Base-by-base conservation (phyloP, 2,888 invertebrate species). In the Erebia ligea region DNA sequence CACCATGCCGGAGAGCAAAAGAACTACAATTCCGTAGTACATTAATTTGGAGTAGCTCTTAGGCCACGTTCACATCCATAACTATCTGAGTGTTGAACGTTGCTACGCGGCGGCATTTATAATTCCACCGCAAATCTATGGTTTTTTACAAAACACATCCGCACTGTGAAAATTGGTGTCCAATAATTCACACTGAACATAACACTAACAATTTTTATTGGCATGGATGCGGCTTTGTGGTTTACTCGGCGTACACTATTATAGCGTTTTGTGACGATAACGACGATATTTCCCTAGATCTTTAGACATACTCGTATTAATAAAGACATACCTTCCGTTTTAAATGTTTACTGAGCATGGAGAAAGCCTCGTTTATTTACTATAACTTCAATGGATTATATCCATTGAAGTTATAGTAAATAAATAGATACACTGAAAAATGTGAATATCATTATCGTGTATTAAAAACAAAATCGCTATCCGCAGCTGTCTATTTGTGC, bases 141-240 rank as follows among this genome's bases (percentile, higher is more conserved):
- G 0, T 50, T 50, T 50, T n/a, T 15, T 8, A 8, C 8, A n/a
- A n/a, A 50, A 50, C n/a, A 15, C 15, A 15, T 15, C 8, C 50
- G n/a, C 15, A n/a, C 8, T 8, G 50, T n/a, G n/a, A 50, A 50
- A 50, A 77, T 77, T 74, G 62, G 6, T 52, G 21, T 45, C 54
- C 19, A 54, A 42, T 17, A 34, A 56, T 17, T 50, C 8, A n/a
- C n/a, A 8, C 6, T 1, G n/a, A 42, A 42, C 42, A 42, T 11
- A 5, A 11, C 42, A 11, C 42, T 1, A 11, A 0, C 5, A 34
- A 0, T 42, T 42, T 42, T 42, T 42, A 42, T 42, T 42, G 42
- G 42, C 5, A 11, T 3, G 11, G 42, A 42, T 11, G 42, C 9
- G 42, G 42, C 0, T 42, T 42, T 42, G 42, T 42, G 2, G 42